Conservation (phyloP, 2,113 vertebrate species). For the Neodon shergylaensis region DNA sequence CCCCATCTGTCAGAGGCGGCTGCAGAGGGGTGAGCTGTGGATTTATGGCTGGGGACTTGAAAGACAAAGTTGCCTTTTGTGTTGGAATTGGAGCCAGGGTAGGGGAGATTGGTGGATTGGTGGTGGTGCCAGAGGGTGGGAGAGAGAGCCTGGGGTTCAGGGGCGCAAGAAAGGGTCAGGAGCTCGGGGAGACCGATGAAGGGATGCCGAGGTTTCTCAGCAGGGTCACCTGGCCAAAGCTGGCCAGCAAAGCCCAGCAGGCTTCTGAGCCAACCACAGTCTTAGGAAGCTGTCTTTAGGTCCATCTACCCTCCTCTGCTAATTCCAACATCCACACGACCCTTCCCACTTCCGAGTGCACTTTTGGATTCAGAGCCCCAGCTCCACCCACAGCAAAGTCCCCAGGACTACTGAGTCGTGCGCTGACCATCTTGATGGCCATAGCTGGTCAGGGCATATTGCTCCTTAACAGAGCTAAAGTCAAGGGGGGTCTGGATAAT, state of each 20-base stretch:
- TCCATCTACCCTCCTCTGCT: neutral
- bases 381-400: neutral
- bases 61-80: slow-evolving; percentile 82
- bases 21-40: slow-evolving; percentile 50
- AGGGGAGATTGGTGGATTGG: slow-evolving; percentile 51
- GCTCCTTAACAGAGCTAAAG: neutral
- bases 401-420: neutral
- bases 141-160: slow-evolving; percentile 58
- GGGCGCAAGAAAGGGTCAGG: slow-evolving; percentile 3
- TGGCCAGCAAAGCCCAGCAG: neutral
- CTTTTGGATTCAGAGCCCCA: neutral
- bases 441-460: too few species aligned
- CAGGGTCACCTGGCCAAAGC: slow-evolving; percentile 58
- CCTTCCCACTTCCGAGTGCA: neutral
- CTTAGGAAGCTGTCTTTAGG: neutral
- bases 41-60: slow-evolving; percentile 80
- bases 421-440: neutral
- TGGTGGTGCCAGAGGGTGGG: slow-evolving; percentile 24
- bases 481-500: neutral
- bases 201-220: slow-evolving; percentile 35
- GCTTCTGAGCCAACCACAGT: neutral
- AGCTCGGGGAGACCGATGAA: slow-evolving; percentile 42
- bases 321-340: neutral
- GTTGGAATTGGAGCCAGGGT: slow-evolving; percentile 57
- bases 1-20: slow-evolving; percentile 72